phyloP scores from a whole-genome alignment of 2,888 invertebrate genomes.

The Acanthosepion esculentum region DNA sequence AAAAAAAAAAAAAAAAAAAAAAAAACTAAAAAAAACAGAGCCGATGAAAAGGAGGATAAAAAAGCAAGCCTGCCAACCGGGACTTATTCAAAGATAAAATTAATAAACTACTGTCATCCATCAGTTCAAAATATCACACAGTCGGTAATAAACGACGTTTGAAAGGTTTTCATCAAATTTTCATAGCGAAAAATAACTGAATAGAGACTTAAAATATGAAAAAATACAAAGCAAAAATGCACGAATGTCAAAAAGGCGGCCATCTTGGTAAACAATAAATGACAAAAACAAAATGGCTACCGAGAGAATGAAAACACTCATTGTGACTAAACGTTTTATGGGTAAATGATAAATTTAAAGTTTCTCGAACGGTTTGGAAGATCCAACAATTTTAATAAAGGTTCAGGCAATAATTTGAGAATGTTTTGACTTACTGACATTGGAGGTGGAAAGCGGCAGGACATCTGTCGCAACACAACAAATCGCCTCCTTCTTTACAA shows the following conservation, averaged over 20 bases:
- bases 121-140: background rate
- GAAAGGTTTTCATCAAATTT: background rate
- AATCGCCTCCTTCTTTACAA: slow-evolving; percentile 93
- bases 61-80: background rate
- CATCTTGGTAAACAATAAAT: slow-evolving; percentile 43
- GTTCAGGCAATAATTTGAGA: background rate
- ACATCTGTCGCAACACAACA: slow-evolving; percentile 96
- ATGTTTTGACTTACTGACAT: slow-evolving; percentile 85
- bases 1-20: too few relatives aligned
- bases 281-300: background rate
- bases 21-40: too few relatives aligned
- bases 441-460: slow-evolving; percentile 95
- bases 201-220: background rate
- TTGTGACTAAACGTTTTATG: background rate
- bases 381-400: background rate
- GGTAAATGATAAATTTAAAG: background rate
- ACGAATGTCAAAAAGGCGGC: background rate
- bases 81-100: background rate
- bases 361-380: background rate
- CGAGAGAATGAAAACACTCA: background rate
- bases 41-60: background rate
- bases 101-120: background rate
- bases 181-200: background rate
- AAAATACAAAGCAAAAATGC: background rate
- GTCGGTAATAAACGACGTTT: background rate